Base-by-base conservation (phyloP, 2,797 vertebrate genomes). In the Selene dorsalis region DNA sequence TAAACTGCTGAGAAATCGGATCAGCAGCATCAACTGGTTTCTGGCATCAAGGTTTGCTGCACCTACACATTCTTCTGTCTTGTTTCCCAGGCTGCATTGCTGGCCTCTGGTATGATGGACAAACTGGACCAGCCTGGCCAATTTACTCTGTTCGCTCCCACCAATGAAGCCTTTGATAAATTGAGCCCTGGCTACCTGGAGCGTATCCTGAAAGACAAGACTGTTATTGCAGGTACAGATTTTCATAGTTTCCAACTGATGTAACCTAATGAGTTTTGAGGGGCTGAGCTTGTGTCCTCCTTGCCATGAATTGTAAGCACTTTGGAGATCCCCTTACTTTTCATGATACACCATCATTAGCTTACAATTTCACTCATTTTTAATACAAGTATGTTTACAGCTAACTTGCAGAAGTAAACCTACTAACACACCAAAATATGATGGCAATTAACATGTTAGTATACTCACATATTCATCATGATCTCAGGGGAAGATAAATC, bases 131-230 rank as follows among this genome's bases (percentile, higher is more conserved):
- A 93, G 85, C 93, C 96, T 1, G 98, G 97, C 20, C 96, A 97
- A 47, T 98, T 94, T 41, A 99, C 98, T 1, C 84, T 99, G 69
- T 99, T 99, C 86, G 97, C 96, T 77, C 98, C 98, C 39, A 99
- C 96, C n/a, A 95, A 99, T 71, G 87, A 94, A 0, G 98, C 98
- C 75, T 98, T 99, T 73, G 87, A 95, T 13, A 96, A 92, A 69
- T 82, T 99, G 85, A 92, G 91, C 50, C 88, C 92, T 9, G 94
- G 90, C 1, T 83, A 95, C 59, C 83, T 98, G 69, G 91, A 97
- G 88, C 94, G 96, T 38, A 94, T 99, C 84, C 93, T 96, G 94
- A 86, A 77, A 4, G 95, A 98, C 86, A 96, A 96, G 22, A 93
- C 89, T 53, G 93, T 98, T 56, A 94, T 96, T 73, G 87, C 96